Percentiles rank a stretch among this genome's conserved stretches.
These are phyloP conservation scores for Microtus richardsoni DNA, from an alignment of 2,113 vertebrate genomes.

Conservation along the genomic window DNA sequence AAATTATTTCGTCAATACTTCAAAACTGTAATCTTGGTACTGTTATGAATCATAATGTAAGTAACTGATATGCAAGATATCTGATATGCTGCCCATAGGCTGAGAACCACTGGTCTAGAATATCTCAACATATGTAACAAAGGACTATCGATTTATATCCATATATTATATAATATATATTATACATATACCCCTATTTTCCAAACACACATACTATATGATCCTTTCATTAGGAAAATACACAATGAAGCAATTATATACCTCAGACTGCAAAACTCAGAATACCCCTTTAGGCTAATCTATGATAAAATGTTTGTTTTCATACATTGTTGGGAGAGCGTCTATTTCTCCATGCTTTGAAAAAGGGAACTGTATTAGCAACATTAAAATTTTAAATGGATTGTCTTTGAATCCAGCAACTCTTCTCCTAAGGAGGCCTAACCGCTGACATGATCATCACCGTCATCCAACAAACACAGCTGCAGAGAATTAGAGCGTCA, in stretches of 20 bases:
- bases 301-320: not conserved
- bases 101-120: not conserved
- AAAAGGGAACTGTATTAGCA: not conserved
- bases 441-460: not conserved
- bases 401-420: not conserved
- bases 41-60: not conserved
- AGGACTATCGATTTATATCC: not conserved
- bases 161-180: not conserved
- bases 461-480: not conserved
- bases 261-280: not conserved
- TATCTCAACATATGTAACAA: not conserved
- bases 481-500: not conserved
- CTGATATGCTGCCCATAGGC: not conserved
- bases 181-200: not conserved
- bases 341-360: not conserved
- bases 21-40: not conserved
- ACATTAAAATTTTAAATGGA: not conserved
- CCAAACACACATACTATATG: not conserved
- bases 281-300: not conserved
- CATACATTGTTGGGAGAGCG: not conserved
- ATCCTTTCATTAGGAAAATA: not conserved
- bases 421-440: not conserved
- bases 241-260: not conserved
- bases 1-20: not conserved
- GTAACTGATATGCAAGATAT: not conserved